Percentiles rank a stretch among this genome's conserved stretches.
phyloP scores from a whole-genome alignment of 2,113 vertebrate genomes.

The Erinaceus europaeus region DNA sequence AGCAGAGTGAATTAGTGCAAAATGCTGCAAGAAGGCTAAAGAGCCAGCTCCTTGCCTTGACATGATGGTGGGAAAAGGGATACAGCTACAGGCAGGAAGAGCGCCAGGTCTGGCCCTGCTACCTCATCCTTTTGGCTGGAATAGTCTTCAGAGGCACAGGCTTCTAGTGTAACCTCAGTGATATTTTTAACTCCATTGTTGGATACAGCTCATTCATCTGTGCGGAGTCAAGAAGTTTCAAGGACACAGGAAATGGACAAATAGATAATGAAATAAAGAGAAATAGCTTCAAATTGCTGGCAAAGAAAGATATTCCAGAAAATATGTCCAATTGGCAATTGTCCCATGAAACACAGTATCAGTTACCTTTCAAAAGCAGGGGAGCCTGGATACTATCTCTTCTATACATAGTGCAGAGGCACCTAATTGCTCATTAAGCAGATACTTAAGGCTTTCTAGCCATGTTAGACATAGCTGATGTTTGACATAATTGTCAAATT shows the following conservation, averaged over 20 bases:
- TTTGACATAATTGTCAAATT: background rate
- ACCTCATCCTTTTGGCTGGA: background rate
- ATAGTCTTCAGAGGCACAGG: background rate
- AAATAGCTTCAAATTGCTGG: background rate
- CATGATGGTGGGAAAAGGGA: accelerated
- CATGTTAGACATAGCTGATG: background rate
- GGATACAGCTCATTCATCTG: background rate
- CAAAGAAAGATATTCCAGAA: background rate
- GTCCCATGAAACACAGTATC: background rate
- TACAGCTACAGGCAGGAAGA: background rate
- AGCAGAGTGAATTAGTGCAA: background rate
- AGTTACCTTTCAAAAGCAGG: background rate
- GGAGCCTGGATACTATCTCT: accelerated
- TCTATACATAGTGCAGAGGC: background rate
- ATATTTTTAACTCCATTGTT: background rate
- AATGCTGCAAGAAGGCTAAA: background rate
- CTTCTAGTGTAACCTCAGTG: background rate
- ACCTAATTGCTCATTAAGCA: background rate
- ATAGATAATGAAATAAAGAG: background rate
- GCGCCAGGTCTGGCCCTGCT: background rate
- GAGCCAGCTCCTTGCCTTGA: background rate
- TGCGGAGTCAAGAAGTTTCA: background rate
- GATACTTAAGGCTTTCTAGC: background rate
- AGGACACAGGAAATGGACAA: background rate
- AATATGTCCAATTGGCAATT: background rate